phyloP scores from a whole-genome alignment of 2,888 invertebrate species.

The Pharmacophagus antenor region DNA sequence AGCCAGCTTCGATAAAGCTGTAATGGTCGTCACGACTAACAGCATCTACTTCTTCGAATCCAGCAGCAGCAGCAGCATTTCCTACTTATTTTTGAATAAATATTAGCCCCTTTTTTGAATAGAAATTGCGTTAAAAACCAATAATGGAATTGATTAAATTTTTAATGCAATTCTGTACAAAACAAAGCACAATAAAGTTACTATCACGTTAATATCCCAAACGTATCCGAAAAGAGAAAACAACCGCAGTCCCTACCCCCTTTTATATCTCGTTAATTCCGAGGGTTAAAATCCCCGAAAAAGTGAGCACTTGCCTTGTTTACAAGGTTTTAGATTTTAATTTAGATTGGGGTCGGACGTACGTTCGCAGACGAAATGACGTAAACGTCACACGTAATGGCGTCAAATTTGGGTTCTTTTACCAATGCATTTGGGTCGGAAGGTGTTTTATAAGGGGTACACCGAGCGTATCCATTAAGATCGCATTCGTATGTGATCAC shows the following conservation, averaged over 20 bases:
- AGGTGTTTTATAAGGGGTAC: conserved; percentile 47
- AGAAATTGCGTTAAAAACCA: not conserved
- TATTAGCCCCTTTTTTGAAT: not conserved
- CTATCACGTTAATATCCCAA: conserved; percentile 41
- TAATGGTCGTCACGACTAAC: no score
- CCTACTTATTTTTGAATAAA: no score
- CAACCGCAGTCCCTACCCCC: conserved; percentile 57
- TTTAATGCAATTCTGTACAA: not conserved
- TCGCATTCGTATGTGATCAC: conserved; percentile 81
- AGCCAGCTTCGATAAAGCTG: no score
- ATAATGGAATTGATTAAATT: not conserved
- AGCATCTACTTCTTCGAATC: no score
- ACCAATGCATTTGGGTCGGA: conserved; percentile 42
- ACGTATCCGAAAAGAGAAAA: conserved; percentile 49
- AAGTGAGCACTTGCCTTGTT: conserved; percentile 83
- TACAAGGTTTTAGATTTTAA: conserved; percentile 83
- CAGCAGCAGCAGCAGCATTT: no score
- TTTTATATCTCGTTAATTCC: conserved; percentile 76
- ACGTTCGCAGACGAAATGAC: conserved; percentile 48
- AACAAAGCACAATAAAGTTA: conserved; percentile 40
- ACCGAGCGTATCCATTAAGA: conserved; percentile 73
- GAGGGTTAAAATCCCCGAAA: conserved; percentile 81
- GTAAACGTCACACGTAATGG: conserved; percentile 48
- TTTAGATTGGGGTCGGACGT: conserved; percentile 77
- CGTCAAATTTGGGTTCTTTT: conserved; percentile 50